Conservation (phyloP, 2,113 vertebrate genomes). For the Gallinago paraguaiae region DNA sequence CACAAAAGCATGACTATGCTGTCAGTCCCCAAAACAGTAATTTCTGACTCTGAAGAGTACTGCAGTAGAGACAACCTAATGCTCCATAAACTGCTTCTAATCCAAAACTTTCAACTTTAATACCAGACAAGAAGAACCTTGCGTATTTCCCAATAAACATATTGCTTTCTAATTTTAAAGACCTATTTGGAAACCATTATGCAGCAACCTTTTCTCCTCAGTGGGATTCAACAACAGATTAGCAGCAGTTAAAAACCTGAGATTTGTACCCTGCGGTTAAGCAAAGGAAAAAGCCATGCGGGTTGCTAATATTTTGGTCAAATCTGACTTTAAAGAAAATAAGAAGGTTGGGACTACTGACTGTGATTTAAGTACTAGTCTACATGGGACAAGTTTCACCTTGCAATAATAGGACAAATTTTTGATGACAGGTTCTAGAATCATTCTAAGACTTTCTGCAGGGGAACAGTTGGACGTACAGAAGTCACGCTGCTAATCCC, state of each 20-base stretch:
- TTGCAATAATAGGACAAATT: background rate
- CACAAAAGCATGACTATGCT: background rate
- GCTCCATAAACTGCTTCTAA: background rate
- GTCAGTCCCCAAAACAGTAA: background rate
- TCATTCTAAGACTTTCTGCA: background rate
- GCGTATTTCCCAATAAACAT: background rate
- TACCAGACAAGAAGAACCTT: background rate
- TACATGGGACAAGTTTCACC: background rate
- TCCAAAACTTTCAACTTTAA: background rate
- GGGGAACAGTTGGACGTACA: background rate
- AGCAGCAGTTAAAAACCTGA: conserved; percentile 37
- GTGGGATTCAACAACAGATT: conserved; percentile 45
- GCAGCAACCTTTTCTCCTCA: conserved; percentile 37
- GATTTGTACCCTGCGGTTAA: conserved; percentile 14
- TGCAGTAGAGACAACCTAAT: background rate
- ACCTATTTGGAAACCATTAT: conserved; percentile 14
- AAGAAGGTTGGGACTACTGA: background rate
- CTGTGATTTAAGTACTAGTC: background rate
- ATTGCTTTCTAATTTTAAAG: conserved; percentile 22
- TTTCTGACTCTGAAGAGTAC: background rate
- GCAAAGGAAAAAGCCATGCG: conserved; percentile 6
- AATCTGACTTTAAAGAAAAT: conserved; percentile 15
- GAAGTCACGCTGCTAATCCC: background rate
- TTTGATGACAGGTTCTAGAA: background rate
- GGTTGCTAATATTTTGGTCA: background rate